Evolutionary conservation across 2,797 vertebrate genomes (phyloP).

Genomic region (Myotis findleyi): DNA sequence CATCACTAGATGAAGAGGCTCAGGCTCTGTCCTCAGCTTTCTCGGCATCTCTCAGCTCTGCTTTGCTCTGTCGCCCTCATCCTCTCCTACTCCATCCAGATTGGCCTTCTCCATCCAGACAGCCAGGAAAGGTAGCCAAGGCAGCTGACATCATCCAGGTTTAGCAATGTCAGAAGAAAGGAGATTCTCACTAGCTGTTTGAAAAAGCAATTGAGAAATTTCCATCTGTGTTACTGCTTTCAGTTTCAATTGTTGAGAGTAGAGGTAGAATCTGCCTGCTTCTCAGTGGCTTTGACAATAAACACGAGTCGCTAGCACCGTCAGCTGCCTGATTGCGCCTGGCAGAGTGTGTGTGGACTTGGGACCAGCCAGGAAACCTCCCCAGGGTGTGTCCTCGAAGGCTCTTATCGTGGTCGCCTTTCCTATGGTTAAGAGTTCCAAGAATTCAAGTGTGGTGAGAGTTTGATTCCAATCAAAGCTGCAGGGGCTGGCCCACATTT

Average conservation of each 20-base stretch:
- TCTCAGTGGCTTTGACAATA: not conserved
- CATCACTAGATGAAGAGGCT: not conserved
- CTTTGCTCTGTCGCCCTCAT: not conserved
- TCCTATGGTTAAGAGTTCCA: not conserved
- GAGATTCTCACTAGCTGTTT: constrained; percentile 25
- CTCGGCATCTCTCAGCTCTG: not conserved
- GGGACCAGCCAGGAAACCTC: not conserved
- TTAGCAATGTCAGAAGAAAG: not conserved
- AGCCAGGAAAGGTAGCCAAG: not conserved
- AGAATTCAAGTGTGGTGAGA: not conserved
- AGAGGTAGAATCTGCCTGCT: not conserved
- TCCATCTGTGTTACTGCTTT: not conserved
- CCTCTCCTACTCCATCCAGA: not conserved
- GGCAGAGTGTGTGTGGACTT: not conserved
- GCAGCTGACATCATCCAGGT: not conserved
- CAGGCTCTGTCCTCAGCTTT: not conserved
- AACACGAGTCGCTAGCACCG: not conserved
- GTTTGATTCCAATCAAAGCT: constrained; percentile 31
- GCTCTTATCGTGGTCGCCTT: not conserved
- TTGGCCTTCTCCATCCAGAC: not conserved
- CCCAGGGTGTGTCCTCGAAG: not conserved
- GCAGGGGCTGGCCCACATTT: constrained; percentile 9
- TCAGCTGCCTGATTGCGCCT: not conserved
- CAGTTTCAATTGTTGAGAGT: not conserved
- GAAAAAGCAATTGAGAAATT: constrained; percentile 25